Base-by-base conservation (phyloP, 2,797 vertebrate genomes). In the Myotis daubentonii region DNA sequence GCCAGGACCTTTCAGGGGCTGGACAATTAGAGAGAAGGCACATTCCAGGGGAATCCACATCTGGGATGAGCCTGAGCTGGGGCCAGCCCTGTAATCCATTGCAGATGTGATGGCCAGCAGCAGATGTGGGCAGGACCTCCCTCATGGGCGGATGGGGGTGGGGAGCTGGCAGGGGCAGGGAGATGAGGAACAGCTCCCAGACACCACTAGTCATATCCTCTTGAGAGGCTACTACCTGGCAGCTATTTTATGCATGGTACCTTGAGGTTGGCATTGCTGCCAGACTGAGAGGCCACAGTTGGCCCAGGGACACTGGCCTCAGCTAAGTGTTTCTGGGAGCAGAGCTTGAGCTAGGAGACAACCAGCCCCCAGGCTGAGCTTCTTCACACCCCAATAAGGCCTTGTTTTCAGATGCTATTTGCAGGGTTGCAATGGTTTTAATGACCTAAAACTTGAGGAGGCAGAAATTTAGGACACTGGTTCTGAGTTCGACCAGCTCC, bases 11-110 rank as follows among this genome's bases (percentile, higher is more conserved):
- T 96, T 90, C 94, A 95, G 96, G 92, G 95, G 89, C 76, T 96
- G 96, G 89, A 97, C 92, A 75, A 74, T 96, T 85, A 97, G 92
- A 74, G 72, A 55, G 89, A 96, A 95, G 72, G 96, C 92, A 95
- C 97, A 97, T 97, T 98, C 97, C 97, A 93, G 7, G 49, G 96
- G 87, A 97, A 97, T 97, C 95, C 88, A 96, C 97, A 97, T 98
- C 94, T 98, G 96, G 94, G 94, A 93, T 97, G 96, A 97, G 92
- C 89, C 2, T 1, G 93, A 97, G 86, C 47, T 33, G 2, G 78
- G 96, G 97, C 97, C 97, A 97, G 95, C 97, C 89, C 87, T 85
- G 33, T 98, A 98, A 98, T 95, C 51, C 5, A 87, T 97, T 95
- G 96, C 98, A 98, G 98, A 98, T 97, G 98, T 95, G 93, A 89